Evolutionary conservation across 1,140 invertebrate genomes (phyloP), one percentile per base, ranked within the genome.

Genomic region (Rhyacophila brunnea): DNA sequence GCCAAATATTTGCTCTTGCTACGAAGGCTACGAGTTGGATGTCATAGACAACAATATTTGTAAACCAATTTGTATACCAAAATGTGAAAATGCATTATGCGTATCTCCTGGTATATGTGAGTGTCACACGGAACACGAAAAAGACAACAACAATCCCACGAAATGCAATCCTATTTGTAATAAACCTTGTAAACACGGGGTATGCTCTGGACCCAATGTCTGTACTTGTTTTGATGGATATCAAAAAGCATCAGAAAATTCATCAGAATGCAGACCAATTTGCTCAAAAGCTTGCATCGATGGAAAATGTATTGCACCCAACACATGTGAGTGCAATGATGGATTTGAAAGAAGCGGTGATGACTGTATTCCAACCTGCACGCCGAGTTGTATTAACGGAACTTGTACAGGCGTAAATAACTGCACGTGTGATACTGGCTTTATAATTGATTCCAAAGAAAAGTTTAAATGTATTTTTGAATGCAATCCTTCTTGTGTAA

Each of bases 1-100:
- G 0, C 81, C 81, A 7, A 69, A 82, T 13, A 66, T 58, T 2
- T 83, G 82, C 55, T 57, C 69, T 14, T 82, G 80, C 15, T 20
- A 28, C 6, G 11, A 11, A n/a, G 55, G 55, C 10, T 57, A 57
- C 23, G 45, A 36, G 0, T n/a, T 11, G 2, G 10, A 17, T 5
- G 51, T 47, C 9, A 47, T 9, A 23, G 36, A 56, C 15, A 18
- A 28, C 19, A 38, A 45, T 28, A 38, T 49, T 17, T 60, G 58
- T 20, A 23, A 36, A 13, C 51, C 58, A 10, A 42, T 40, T 9
- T 60, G 58, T 13, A 14, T 14, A 0, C 20, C 11, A 36, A 36
- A 50, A 9, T 60, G 58, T 47, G 15, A 38, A 0, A 36, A 60
- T 35, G 43, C 51, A 4, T 15, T 85, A 9, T 85, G 83, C 50